A percentile compares a stretch with the other conserved stretches of the same genome.
Conservation (phyloP, 2,888 invertebrate genomes). For the Oscheius onirici region DNA sequence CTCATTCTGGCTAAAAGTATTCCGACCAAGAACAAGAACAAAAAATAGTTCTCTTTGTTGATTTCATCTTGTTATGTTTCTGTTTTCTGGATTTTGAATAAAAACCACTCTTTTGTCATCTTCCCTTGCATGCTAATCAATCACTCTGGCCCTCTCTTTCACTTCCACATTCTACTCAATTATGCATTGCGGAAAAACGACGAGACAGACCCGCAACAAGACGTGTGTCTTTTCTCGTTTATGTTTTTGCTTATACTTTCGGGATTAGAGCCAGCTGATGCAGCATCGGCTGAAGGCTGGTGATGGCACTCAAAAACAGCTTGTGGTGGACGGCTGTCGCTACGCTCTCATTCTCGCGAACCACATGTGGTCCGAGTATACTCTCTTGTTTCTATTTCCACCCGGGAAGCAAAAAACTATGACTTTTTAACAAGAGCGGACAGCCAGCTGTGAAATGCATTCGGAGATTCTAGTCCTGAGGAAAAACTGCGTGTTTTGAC, state of each 20-base stretch:
- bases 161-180: constrained; percentile 11
- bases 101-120: not conserved
- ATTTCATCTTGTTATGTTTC: not conserved
- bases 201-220: not conserved
- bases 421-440: too few relatives aligned
- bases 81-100: not conserved
- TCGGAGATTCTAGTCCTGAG: not conserved
- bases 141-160: constrained; percentile 1
- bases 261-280: not conserved
- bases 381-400: not conserved
- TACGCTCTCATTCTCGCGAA: not conserved
- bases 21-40: constrained; percentile 10
- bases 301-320: constrained; percentile 17
- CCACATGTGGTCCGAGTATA: constrained; percentile 11
- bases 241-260: not conserved
- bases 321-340: constrained; percentile 19
- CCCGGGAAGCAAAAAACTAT: not conserved
- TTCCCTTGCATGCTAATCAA: constrained; percentile 14
- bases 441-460: not conserved
- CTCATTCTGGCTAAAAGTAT: constrained; percentile 24
- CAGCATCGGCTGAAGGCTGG: not conserved
- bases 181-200: constrained; percentile 32
- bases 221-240: not conserved
- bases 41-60: constrained; percentile 12
- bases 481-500: not conserved